phyloP scores from a whole-genome alignment of 2,797 vertebrate genomes.

The Loriculus beryllinus region DNA sequence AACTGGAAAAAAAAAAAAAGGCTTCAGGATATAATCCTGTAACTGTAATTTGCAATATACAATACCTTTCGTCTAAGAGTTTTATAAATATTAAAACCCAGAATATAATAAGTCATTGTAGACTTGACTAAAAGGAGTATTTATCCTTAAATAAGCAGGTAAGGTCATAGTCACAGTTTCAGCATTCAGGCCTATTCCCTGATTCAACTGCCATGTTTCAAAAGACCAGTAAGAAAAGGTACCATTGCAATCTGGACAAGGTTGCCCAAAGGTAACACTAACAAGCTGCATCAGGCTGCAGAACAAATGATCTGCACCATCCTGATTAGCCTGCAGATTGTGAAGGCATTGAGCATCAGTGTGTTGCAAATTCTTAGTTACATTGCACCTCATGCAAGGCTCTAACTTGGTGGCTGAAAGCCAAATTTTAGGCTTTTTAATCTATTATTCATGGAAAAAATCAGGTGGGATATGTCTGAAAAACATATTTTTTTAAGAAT shows the following conservation, averaged over 20 bases:
- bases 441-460: background rate
- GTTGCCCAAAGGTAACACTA: background rate
- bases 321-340: slow-evolving; percentile 2
- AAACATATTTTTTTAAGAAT: background rate
- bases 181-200: background rate
- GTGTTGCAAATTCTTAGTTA: background rate
- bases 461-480: background rate
- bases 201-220: background rate
- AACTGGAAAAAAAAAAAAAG: background rate
- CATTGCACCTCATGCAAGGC: background rate
- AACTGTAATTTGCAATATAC: background rate
- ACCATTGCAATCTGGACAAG: background rate
- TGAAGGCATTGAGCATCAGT: background rate
- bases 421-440: background rate
- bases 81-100: slow-evolving; percentile 19
- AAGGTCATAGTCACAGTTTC: background rate
- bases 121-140: background rate
- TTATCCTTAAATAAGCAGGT: background rate
- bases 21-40: background rate
- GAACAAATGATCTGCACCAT: background rate
- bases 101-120: background rate
- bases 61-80: background rate
- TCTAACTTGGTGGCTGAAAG: background rate
- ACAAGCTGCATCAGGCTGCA: background rate
- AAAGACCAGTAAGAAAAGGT: background rate